Evolutionary conservation across 2,113 vertebrate genomes (phyloP), one percentile per base, ranked within the genome.

Genomic region (Panthera uncia): DNA sequence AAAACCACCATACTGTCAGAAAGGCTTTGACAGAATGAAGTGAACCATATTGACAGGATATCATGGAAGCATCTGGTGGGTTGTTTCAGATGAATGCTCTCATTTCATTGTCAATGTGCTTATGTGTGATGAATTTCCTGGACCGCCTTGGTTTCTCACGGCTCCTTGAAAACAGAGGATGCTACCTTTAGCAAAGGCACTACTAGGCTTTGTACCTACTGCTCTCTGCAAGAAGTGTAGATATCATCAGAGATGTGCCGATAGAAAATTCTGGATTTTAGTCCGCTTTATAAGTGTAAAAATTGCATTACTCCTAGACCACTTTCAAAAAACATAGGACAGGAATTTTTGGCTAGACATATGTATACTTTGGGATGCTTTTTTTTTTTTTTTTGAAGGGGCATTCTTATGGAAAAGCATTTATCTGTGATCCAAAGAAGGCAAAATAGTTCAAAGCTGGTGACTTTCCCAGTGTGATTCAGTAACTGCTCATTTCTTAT

Each of bases 21-120:
- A 97, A 93, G 97, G 91, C 92, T 98, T 90, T 98, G 98, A 98
- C 94, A 96, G 98, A 95, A 98, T 93, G 78, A 97, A 98, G 96
- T 95, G 98, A 98, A 97, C 97, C 98, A 15, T 92, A 71, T 52
- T 92, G 92, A 93, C 94, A 89, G 50, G 89, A 65, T 41, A 95
- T 57, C 92, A 81, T 82, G 83, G 96, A 96, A 98, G 96, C 98
- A 97, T 97, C 98, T 98, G 98, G 96, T 93, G 92, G 96, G 78
- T 50, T 52, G 96, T 97, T 98, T 98, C 98, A 98, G 96, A 97
- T 94, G 98, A 97, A 95, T 63, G 93, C 98, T 66, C 90, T 97
- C 85, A 41, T 85, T 97, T 95, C 96, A 95, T 88, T 97, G 98
- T 95, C 97, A 84, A 18, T 3, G 16, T 27, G 74, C 94, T 91